These are phyloP conservation scores for Trissonchulus sp. DNA, from an alignment of 2,888 invertebrate genomes.

Conservation along the genomic window DNA sequence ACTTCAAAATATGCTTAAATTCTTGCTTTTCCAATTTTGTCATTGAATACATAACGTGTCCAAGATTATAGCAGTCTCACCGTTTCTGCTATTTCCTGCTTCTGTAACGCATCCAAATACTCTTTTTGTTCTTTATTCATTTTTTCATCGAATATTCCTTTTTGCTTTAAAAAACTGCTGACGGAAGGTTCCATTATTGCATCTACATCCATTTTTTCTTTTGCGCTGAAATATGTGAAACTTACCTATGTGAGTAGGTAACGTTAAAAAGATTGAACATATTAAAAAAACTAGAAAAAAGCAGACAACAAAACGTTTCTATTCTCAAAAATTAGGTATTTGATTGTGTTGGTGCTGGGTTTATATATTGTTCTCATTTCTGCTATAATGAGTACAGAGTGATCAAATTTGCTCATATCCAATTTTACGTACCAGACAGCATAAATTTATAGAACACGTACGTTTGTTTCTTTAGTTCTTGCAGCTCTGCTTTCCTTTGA, in stretches of 20 bases:
- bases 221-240: slow-evolving; percentile 46
- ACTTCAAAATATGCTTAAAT: too few species aligned
- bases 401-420: too few species aligned
- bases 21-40: too few species aligned
- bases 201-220: slow-evolving; percentile 55
- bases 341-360: too few species aligned
- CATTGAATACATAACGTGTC: too few species aligned
- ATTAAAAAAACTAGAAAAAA: too few species aligned
- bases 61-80: slow-evolving; percentile 30
- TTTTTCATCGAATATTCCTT: slow-evolving; percentile 50
- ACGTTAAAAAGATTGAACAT: not conserved
- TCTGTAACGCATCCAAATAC: slow-evolving; percentile 54
- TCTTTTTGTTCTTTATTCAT: slow-evolving; percentile 55
- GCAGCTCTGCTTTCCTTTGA: slow-evolving; percentile 50
- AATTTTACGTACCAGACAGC: too few species aligned
- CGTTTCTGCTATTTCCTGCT: slow-evolving; percentile 54
- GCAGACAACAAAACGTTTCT: not conserved
- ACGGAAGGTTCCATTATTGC: slow-evolving; percentile 53
- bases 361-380: too few species aligned
- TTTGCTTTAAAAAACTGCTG: slow-evolving; percentile 51
- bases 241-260: not conserved
- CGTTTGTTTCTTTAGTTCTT: slow-evolving; percentile 52
- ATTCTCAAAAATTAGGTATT: not conserved
- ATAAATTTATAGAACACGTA: too few species aligned
- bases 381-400: too few species aligned